A percentile compares a stretch with the other conserved stretches of the same genome.
phyloP scores from a whole-genome alignment of 2,888 invertebrate species.

The Papilio elwesi region DNA sequence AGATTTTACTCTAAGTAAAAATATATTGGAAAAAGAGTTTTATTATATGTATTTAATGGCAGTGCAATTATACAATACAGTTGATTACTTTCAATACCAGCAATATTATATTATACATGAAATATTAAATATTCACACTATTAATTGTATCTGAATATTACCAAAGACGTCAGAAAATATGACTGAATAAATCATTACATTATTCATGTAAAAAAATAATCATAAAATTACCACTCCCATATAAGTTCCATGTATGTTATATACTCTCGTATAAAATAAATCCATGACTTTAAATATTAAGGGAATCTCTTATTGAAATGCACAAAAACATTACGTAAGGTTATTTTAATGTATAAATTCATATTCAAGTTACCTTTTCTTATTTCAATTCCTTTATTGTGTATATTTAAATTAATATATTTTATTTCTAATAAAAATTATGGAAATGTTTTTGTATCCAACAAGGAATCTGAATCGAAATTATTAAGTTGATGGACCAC shows the following conservation, averaged over 20 bases:
- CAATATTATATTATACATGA: slow-evolving; percentile 49
- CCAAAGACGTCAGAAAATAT: slow-evolving; percentile 72
- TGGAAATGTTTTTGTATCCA: slow-evolving; percentile 36
- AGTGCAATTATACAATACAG: slow-evolving; percentile 73
- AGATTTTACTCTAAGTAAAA: slow-evolving; percentile 80
- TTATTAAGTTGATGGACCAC: slow-evolving; percentile 73
- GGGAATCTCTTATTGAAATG: slow-evolving; percentile 48
- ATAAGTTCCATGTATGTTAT: slow-evolving; percentile 35
- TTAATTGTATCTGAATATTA: slow-evolving; percentile 58
- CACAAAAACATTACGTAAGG: slow-evolving; percentile 69
- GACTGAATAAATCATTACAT: slow-evolving; percentile 56
- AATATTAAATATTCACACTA: slow-evolving; percentile 44
- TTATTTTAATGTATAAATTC: slow-evolving; percentile 46
- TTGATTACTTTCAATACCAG: slow-evolving; percentile 42
- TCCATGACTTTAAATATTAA: slow-evolving; percentile 37
- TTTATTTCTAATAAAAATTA: background rate
- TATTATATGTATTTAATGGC: slow-evolving; percentile 62
- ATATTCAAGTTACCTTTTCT: slow-evolving; percentile 26
- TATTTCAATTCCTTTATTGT: slow-evolving; percentile 6
- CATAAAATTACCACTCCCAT: slow-evolving; percentile 40
- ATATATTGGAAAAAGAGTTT: slow-evolving; percentile 50
- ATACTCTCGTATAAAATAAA: slow-evolving; percentile 29
- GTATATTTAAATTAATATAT: background rate
- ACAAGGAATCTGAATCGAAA: slow-evolving; percentile 60
- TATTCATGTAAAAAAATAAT: slow-evolving; percentile 47